These are phyloP conservation scores for Enhydra lutris DNA, from an alignment of 2,113 vertebrate species.

Conservation along the genomic window DNA sequence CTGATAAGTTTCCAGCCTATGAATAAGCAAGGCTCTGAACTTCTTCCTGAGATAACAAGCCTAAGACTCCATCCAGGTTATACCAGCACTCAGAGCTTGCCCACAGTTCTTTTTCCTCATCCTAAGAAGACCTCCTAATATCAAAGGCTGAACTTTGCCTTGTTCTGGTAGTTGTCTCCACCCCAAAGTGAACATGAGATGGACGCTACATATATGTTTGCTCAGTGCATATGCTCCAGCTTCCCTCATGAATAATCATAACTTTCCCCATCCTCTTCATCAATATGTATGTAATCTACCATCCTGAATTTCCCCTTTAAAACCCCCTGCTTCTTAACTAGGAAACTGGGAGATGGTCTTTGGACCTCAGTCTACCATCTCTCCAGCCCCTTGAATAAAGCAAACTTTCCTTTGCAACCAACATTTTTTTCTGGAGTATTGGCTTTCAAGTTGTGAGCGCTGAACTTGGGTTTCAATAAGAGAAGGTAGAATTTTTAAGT, in stretches of 20 bases:
- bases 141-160: neutral
- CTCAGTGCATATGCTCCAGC: neutral
- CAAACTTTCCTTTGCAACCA: neutral
- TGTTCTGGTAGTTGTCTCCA: neutral
- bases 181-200: neutral
- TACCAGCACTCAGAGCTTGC: neutral
- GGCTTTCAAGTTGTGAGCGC: neutral
- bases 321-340: neutral
- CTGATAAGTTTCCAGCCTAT: neutral
- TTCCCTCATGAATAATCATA: neutral
- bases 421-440: neutral
- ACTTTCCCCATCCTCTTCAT: neutral
- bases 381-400: neutral
- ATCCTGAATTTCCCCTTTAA: neutral
- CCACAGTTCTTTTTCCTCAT: neutral
- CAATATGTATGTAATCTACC: neutral
- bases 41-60: neutral
- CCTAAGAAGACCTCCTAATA: neutral
- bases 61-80: neutral
- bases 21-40: neutral
- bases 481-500: neutral
- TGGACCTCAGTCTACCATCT: neutral
- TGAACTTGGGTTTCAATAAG: neutral
- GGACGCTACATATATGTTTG: neutral
- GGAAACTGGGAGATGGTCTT: neutral